phyloP scores from a whole-genome alignment of 2,113 vertebrate genomes.

The Marmota flaviventris region DNA sequence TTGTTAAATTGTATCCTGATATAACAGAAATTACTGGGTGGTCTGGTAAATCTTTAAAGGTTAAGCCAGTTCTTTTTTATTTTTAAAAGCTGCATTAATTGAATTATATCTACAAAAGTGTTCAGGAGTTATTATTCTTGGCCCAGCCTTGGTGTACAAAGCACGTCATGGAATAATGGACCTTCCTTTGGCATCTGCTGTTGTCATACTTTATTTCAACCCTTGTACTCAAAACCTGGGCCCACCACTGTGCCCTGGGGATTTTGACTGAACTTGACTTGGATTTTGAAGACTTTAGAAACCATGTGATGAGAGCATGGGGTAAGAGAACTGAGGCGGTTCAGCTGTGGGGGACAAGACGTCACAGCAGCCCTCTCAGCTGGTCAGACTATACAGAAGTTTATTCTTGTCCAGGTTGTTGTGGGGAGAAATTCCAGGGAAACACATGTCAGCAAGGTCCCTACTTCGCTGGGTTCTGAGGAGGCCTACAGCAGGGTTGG shows the following conservation, averaged over 20 bases:
- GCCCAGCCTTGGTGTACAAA: background rate
- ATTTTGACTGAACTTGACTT: background rate
- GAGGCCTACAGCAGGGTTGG: background rate
- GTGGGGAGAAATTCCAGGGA: background rate
- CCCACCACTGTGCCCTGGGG: background rate
- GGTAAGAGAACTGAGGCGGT: background rate
- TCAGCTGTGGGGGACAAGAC: background rate
- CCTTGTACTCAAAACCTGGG: background rate
- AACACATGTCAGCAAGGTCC: background rate
- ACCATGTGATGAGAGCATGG: background rate
- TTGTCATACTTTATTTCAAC: background rate
- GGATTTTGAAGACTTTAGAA: conserved; percentile 11
- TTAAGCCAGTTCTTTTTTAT: conserved; percentile 38
- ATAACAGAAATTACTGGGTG: conserved; percentile 45
- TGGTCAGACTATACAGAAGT: background rate
- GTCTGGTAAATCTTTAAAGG: conserved; percentile 46
- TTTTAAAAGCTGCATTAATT: conserved; percentile 34
- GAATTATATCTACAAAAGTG: conserved; percentile 14
- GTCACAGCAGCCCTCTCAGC: background rate
- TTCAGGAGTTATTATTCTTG: conserved; percentile 27
- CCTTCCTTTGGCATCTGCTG: background rate
- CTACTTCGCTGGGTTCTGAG: background rate
- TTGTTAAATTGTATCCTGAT: conserved; percentile 59
- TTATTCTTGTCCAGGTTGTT: background rate
- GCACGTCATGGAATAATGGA: background rate